Conservation (phyloP, 1,140 invertebrate genomes). For the Trinorchestia longiramus region DNA sequence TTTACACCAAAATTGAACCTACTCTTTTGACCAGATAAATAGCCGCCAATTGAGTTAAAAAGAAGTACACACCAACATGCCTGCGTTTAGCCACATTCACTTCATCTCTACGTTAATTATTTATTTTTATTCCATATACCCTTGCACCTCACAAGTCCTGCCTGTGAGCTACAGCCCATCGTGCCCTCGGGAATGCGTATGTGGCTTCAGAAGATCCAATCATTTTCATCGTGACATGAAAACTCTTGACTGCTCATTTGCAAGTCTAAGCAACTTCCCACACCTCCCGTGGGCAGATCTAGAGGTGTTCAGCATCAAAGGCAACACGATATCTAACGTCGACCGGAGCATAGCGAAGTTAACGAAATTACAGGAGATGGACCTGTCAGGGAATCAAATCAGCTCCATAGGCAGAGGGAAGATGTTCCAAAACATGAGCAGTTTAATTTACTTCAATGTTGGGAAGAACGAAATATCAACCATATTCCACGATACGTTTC, state of each 20-base stretch:
- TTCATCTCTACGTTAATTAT: neutral
- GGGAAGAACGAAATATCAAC: conserved; percentile 68
- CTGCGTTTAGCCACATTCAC: neutral
- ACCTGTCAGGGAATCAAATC: conserved; percentile 68
- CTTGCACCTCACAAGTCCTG: neutral
- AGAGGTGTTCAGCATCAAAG: conserved; percentile 59
- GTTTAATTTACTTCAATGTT: conserved; percentile 66
- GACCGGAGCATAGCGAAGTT: conserved; percentile 58
- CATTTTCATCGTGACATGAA: conserved; percentile 61
- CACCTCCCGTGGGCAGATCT: conserved; percentile 55
- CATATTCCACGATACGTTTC: conserved; percentile 67
- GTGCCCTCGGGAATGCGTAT: conserved; percentile 58
- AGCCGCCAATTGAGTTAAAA: too few species aligned
- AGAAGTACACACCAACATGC: neutral
- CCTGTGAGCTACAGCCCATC: conserved; percentile 20
- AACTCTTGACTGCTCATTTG: conserved; percentile 61
- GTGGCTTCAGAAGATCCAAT: conserved; percentile 54
- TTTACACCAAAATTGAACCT: too few species aligned
- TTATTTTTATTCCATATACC: neutral
- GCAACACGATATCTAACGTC: conserved; percentile 62
- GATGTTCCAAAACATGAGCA: conserved; percentile 67
- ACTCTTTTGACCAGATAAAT: too few species aligned
- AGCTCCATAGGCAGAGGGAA: conserved; percentile 68
- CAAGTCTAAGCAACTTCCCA: conserved; percentile 58
- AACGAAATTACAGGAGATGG: conserved; percentile 63